These are phyloP conservation scores for Dermochelys coriacea DNA, from an alignment of 2,797 vertebrate genomes.

Conservation along the genomic window DNA sequence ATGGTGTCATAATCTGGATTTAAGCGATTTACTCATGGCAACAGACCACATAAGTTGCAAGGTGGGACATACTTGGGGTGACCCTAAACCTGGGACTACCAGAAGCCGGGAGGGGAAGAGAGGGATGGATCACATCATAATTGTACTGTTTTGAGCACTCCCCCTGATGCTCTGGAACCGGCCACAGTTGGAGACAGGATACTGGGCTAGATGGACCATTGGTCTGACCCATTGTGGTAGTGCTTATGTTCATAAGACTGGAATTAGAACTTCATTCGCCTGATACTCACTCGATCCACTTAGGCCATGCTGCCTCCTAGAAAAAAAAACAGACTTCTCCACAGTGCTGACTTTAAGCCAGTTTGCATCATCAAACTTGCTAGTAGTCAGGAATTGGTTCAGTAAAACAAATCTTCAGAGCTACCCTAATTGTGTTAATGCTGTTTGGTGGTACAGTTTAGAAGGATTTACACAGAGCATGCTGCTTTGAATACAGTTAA, in stretches of 20 bases:
- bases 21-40: background rate
- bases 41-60: background rate
- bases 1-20: background rate
- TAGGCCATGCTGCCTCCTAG: background rate
- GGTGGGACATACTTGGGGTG: background rate
- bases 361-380: background rate
- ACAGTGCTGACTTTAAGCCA: background rate
- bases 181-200: background rate
- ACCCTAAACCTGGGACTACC: background rate
- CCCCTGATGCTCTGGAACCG: background rate
- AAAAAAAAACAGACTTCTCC: conserved; percentile 3
- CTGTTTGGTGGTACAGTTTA: conserved; percentile 15
- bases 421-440: background rate
- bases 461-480: background rate
- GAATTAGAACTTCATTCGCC: background rate
- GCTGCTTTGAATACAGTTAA: conserved; percentile 17
- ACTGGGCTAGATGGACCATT: background rate
- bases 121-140: background rate
- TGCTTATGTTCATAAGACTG: background rate
- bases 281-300: fast-evolving
- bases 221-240: background rate
- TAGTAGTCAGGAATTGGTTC: background rate
- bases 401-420: background rate
- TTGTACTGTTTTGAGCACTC: background rate
- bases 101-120: background rate